Conservation (phyloP, 2,888 invertebrate species). For the Schizotus pectinicornis region DNA sequence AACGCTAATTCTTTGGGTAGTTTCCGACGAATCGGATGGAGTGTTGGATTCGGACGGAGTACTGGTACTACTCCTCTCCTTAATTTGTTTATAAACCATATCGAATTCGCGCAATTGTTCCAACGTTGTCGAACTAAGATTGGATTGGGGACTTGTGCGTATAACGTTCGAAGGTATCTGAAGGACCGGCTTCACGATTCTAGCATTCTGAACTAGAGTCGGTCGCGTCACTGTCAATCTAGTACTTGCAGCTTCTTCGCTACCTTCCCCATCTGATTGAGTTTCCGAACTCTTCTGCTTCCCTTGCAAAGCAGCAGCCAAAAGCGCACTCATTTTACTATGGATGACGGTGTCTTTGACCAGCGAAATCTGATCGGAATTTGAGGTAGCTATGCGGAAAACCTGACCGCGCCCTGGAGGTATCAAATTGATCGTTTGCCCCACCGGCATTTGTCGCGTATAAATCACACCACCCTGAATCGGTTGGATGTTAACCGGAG, state of each 20-base stretch:
- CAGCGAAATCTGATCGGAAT: constrained; percentile 55
- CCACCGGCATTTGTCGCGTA: constrained; percentile 73
- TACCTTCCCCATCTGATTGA: constrained; percentile 35
- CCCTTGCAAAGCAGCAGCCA: constrained; percentile 59
- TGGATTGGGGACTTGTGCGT: constrained; percentile 65
- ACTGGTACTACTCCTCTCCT: constrained; percentile 72
- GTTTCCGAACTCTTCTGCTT: constrained; percentile 49
- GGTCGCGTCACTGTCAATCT: constrained; percentile 53
- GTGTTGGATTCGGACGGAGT: constrained; percentile 41
- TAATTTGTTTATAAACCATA: constrained; percentile 80
- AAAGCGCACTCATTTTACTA: constrained; percentile 59
- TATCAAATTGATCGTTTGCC: constrained; percentile 66
- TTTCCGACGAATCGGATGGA: constrained; percentile 45
- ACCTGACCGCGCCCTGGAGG: constrained; percentile 57
- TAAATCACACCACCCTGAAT: constrained; percentile 75
- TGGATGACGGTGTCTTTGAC: constrained; percentile 59
- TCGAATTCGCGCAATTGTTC: constrained; percentile 82
- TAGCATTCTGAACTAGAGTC: constrained; percentile 64
- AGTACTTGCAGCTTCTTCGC: constrained; percentile 37
- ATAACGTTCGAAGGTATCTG: constrained; percentile 70
- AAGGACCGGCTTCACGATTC: constrained; percentile 63
- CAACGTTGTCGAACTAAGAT: constrained; percentile 75
- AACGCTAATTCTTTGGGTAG: constrained; percentile 61
- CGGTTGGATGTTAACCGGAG: constrained; percentile 64
- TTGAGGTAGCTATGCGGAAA: constrained; percentile 57